These are phyloP conservation scores for Odontomyia ornata DNA, from an alignment of 2,888 invertebrate genomes.

Conservation along the genomic window DNA sequence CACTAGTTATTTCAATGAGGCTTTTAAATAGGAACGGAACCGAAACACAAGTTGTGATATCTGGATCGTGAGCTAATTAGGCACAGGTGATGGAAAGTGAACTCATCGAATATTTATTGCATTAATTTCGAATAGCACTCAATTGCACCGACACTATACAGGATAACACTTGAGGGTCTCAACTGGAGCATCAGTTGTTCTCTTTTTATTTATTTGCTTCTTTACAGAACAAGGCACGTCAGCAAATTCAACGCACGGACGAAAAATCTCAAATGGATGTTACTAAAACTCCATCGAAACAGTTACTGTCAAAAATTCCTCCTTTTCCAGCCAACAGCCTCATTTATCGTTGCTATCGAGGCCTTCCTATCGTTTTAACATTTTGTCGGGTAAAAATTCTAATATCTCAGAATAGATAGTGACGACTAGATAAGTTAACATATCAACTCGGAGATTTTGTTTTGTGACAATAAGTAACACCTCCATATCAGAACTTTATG, in stretches of 20 bases:
- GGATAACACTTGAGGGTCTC: too few relatives aligned
- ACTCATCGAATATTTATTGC: too few relatives aligned
- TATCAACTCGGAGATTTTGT: constrained; percentile 63
- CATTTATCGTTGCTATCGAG: constrained; percentile 44
- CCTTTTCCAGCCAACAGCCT: constrained; percentile 41
- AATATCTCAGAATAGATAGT: constrained; percentile 66
- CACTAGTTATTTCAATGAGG: background rate
- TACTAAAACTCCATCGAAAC: constrained; percentile 40
- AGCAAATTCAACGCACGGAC: background rate
- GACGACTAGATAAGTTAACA: constrained; percentile 65
- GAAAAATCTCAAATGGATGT: constrained; percentile 10
- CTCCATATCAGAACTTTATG: constrained; percentile 45
- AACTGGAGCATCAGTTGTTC: too few relatives aligned
- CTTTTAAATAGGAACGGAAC: constrained; percentile 3
- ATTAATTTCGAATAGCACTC: too few relatives aligned
- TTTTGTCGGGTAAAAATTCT: constrained; percentile 54
- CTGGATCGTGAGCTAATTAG: background rate
- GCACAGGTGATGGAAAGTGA: too few relatives aligned
- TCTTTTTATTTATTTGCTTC: too few relatives aligned
- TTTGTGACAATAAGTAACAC: constrained; percentile 34
- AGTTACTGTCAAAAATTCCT: constrained; percentile 41
- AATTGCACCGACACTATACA: too few relatives aligned
- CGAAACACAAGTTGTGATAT: constrained; percentile 21
- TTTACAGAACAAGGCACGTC: background rate
- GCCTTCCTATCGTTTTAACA: constrained; percentile 45